Evolutionary conservation across 2,797 vertebrate genomes (phyloP).

Genomic region (Pampus argenteus): DNA sequence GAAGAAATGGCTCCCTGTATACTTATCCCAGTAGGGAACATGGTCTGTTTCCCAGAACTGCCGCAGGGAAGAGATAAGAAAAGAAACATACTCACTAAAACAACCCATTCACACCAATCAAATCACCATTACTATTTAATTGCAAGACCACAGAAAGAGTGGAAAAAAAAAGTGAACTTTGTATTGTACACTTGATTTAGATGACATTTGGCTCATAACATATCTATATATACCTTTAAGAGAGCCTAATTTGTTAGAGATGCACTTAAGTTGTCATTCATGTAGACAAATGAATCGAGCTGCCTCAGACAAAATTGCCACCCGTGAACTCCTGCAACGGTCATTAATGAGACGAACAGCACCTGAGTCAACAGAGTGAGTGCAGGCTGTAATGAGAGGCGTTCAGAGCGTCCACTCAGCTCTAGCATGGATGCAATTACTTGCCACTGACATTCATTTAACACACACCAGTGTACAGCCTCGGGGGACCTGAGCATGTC

Average conservation of each 20-base stretch:
- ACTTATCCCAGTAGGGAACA: conserved; percentile 24
- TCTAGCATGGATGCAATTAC: conserved; percentile 70
- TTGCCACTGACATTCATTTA: conserved; percentile 59
- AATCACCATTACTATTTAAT: conserved; percentile 32
- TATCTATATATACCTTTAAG: conserved; percentile 21
- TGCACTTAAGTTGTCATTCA: conserved; percentile 59
- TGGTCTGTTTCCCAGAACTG: conserved; percentile 37
- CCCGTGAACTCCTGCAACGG: conserved; percentile 64
- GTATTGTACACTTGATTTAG: conserved; percentile 23
- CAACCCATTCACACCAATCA: conserved; percentile 46
- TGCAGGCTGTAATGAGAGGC: conserved; percentile 60
- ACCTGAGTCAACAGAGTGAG: conserved; percentile 81
- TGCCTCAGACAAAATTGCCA: conserved; percentile 59
- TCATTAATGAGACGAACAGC: conserved; percentile 70
- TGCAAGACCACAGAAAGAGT: background rate
- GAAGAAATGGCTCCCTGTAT: conserved; percentile 44
- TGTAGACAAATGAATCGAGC: conserved; percentile 58
- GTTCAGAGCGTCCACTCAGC: conserved; percentile 53
- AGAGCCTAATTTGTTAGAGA: conserved; percentile 36
- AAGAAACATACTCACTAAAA: conserved; percentile 25
- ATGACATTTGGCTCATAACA: conserved; percentile 23
- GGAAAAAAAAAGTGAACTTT: conserved; percentile 25
- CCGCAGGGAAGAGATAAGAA: conserved; percentile 19
- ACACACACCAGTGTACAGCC: conserved; percentile 44
- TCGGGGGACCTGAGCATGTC: background rate